Base-by-base conservation (phyloP, 1,140 invertebrate species). In the Ceratina japonica region DNA sequence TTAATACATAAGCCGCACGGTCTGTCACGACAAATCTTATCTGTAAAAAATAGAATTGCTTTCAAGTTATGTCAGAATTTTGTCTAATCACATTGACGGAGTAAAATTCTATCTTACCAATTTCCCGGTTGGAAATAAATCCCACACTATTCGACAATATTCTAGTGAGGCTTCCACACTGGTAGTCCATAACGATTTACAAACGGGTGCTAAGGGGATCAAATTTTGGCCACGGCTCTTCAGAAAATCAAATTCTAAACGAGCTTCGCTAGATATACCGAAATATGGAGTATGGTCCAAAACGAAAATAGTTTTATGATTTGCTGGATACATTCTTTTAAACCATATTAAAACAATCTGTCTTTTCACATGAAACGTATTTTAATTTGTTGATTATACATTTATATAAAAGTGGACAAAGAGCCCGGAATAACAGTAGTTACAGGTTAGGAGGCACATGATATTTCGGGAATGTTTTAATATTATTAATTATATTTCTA, bases 61-160 rank as follows among this genome's bases (percentile, higher is more conserved):
- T 58, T 73, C 1, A 61, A 76, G 24, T 4, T 31, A 51, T 64
- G 75, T 44, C 59, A 37, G n/a, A 0, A 65, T 65, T 31, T 51
- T 61, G 8, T 27, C 52, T 8, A 13, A 51, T 44, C 1, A 68
- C 13, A 68, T 68, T 75, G 31, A 77, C 44, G 31, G 27, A 51
- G 49, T 18, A 49, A 61, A 44, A 71, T 44, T 44, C 10, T 22
- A 52, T 20, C 24, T 1, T 94, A 97, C 97, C 92, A 98, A 92
- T 94, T 98, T 97, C 77, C 95, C 96, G 56, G 94, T 93, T 0
- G 98, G 97, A 93, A 98, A 99, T 31, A 99, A 93, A 93, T 99
- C 98, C 97, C 97, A 99, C 10, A 98, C 97, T 84, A 99, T 98
- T 27, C 98, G 94, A 88, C 97, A 98, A 89, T 99, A 99, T 93